Conservation (phyloP, 2,888 invertebrate genomes). For the Orthosia gothica region DNA sequence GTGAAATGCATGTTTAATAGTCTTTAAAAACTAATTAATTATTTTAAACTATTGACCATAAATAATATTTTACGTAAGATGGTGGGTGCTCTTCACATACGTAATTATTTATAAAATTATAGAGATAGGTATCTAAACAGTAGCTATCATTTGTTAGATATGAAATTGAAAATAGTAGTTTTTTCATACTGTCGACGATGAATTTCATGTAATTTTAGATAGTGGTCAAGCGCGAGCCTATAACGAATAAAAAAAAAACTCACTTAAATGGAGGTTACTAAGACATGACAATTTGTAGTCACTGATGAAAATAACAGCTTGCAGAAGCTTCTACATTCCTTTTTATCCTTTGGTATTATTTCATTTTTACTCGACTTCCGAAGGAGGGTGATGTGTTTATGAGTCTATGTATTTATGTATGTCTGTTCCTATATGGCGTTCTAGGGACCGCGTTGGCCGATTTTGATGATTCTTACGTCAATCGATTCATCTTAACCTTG, state of each 20-base stretch:
- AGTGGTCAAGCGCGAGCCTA: too few species aligned
- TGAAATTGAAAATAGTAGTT: not conserved
- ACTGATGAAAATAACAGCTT: not conserved
- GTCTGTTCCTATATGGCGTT: too few species aligned
- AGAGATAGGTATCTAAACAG: not conserved
- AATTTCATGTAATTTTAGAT: not conserved
- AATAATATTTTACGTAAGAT: slow-evolving; percentile 14
- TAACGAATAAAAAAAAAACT: too few species aligned
- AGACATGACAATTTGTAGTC: not conserved
- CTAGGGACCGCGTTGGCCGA: too few species aligned
- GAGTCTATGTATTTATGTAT: too few species aligned
- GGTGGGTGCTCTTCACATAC: not conserved
- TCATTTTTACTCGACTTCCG: too few species aligned
- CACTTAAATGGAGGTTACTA: not conserved
- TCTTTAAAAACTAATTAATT: slow-evolving; percentile 18
- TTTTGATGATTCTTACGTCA: too few species aligned
- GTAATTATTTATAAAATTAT: not conserved
- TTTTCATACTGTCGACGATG: not conserved
- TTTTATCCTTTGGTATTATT: not conserved
- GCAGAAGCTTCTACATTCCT: not conserved
- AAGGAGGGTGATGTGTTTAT: too few species aligned
- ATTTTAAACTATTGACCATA: not conserved
- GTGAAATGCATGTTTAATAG: slow-evolving; percentile 9
- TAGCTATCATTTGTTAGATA: not conserved
- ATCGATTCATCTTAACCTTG: too few species aligned